These are phyloP conservation scores for Gallinago stenura DNA, from an alignment of 2,797 vertebrate species.

Conservation along the genomic window DNA sequence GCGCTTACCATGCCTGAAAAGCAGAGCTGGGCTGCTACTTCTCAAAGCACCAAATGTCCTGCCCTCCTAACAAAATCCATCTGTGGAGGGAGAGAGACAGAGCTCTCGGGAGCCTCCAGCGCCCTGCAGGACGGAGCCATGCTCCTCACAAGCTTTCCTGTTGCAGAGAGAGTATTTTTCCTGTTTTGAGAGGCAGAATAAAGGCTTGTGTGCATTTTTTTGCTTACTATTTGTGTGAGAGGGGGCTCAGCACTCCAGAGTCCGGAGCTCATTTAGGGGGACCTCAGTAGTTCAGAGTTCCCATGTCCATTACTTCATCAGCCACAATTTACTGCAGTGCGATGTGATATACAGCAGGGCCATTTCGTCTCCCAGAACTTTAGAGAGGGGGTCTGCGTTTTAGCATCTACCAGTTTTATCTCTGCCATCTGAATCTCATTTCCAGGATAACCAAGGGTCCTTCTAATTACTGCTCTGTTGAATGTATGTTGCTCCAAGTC, in stretches of 20 bases:
- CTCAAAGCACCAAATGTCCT: background rate
- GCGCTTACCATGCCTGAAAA: background rate
- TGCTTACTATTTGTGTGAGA: conserved; percentile 27
- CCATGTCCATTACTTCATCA: conserved; percentile 72
- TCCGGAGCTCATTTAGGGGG: conserved; percentile 68
- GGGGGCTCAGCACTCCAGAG: conserved; percentile 24
- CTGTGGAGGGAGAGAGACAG: background rate
- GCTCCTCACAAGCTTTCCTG: background rate
- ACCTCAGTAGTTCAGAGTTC: conserved; percentile 72
- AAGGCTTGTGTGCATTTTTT: conserved; percentile 8
- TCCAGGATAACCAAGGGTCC: conserved; percentile 68
- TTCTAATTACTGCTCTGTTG: conserved; percentile 66
- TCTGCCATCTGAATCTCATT: conserved; percentile 79
- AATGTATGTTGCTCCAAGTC: conserved; percentile 30
- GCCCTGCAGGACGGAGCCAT: background rate
- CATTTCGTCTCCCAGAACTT: conserved; percentile 74
- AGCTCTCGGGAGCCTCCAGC: background rate
- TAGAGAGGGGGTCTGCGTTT: conserved; percentile 67
- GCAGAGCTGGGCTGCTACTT: background rate
- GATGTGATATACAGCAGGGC: conserved; percentile 82
- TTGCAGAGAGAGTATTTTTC: background rate
- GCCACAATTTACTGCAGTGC: conserved; percentile 79
- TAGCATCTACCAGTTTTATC: conserved; percentile 76
- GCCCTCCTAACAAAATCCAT: conserved; percentile 1
- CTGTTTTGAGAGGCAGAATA: background rate